phyloP scores from a whole-genome alignment of 1,140 invertebrate species.

The Triops longicaudatus region DNA sequence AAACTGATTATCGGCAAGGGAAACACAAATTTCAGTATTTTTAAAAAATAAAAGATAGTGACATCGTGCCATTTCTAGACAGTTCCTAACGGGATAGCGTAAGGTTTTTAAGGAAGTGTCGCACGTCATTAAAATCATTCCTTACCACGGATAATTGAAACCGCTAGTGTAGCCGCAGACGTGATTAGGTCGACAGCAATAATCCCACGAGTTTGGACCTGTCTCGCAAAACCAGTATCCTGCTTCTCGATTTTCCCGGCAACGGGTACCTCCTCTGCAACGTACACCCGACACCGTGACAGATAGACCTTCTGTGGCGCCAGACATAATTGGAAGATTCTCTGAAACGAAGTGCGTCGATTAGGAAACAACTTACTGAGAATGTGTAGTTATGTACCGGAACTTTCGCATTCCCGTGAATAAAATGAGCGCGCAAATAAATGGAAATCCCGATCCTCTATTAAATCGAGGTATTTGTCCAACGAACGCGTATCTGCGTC shows the following conservation, averaged over 20 bases:
- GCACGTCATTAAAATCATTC: neutral
- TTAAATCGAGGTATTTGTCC: slow-evolving; percentile 54
- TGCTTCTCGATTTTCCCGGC: slow-evolving; percentile 57
- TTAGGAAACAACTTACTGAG: neutral
- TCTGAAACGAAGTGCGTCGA: neutral
- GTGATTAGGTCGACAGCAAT: slow-evolving; percentile 67
- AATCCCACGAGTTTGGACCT: slow-evolving; percentile 66
- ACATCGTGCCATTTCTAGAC: too few species aligned
- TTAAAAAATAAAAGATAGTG: too few species aligned
- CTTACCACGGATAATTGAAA: slow-evolving; percentile 29
- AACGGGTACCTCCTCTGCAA: slow-evolving; percentile 58
- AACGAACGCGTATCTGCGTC: slow-evolving; percentile 60
- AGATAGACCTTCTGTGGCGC: neutral
- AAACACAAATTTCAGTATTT: too few species aligned
- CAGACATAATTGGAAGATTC: neutral
- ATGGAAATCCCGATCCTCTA: slow-evolving; percentile 49
- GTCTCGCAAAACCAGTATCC: slow-evolving; percentile 70
- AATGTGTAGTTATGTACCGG: neutral
- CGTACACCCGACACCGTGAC: slow-evolving; percentile 62
- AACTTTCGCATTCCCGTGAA: slow-evolving; percentile 1
- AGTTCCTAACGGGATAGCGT: too few species aligned
- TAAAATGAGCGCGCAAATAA: slow-evolving; percentile 49
- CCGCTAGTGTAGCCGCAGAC: slow-evolving; percentile 70
- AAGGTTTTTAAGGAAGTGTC: neutral
- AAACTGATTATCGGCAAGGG: too few species aligned